Evolutionary conservation across 2,888 invertebrate genomes (phyloP).

Genomic region (Salpingus planirostris): DNA sequence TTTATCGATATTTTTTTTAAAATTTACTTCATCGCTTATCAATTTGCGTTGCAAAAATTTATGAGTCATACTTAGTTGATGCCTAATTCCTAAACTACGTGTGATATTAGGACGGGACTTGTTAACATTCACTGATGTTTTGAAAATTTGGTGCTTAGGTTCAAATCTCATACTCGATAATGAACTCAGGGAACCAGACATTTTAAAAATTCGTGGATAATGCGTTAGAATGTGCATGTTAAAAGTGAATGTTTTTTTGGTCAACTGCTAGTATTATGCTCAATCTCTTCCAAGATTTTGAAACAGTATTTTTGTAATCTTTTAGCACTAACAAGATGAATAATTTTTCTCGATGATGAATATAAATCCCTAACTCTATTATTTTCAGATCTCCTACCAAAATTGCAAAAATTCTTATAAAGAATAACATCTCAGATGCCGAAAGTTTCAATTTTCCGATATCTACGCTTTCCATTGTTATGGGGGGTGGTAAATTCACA

Average conservation of each 20-base stretch:
- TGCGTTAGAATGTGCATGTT: not conserved
- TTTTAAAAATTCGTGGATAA: not conserved
- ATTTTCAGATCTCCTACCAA: not conserved
- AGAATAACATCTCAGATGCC: not conserved
- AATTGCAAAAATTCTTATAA: not conserved
- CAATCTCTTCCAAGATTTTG: not conserved
- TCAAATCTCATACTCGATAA: not conserved
- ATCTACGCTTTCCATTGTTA: not conserved
- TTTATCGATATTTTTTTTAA: too few relatives aligned
- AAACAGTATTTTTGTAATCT: not conserved
- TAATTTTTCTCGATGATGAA: not conserved
- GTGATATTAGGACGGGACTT: not conserved
- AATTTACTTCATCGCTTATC: too few relatives aligned
- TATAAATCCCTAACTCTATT: not conserved
- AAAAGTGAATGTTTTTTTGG: not conserved
- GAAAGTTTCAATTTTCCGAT: not conserved
- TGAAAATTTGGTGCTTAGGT: not conserved
- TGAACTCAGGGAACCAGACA: not conserved
- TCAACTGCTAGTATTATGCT: not conserved
- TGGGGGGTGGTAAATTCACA: not conserved
- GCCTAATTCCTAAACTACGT: not conserved
- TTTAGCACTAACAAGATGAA: not conserved
- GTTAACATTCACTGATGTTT: not conserved
- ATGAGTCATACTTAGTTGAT: not conserved
- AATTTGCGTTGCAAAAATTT: not conserved